These are phyloP conservation scores for Hyposoter dolosus DNA, from an alignment of 2,888 invertebrate species.

Conservation along the genomic window DNA sequence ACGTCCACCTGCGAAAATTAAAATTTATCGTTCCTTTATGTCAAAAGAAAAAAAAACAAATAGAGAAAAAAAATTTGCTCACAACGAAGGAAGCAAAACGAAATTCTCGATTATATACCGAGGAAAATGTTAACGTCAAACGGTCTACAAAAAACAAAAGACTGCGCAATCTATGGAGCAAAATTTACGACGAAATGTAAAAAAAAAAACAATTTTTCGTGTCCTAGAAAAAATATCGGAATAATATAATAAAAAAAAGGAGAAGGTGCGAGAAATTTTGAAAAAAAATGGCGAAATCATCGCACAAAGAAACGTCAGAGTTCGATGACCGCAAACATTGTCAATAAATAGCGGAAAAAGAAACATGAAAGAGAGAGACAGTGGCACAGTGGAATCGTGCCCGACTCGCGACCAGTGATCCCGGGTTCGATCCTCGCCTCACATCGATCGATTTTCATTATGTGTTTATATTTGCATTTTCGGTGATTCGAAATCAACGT, in stretches of 20 bases:
- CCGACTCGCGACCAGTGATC: too few relatives aligned
- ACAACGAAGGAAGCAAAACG: not conserved
- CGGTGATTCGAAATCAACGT: too few relatives aligned
- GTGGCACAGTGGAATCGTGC: too few relatives aligned
- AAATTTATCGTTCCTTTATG: constrained; percentile 5
- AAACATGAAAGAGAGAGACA: not conserved
- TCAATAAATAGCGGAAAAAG: not conserved
- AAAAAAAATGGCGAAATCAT: constrained; percentile 14
- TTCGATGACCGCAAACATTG: constrained; percentile 6
- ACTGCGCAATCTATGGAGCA: too few relatives aligned
- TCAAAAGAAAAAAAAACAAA: not conserved
- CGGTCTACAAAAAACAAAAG: too few relatives aligned
- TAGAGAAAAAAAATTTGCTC: not conserved
- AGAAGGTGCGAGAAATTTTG: constrained; percentile 12
- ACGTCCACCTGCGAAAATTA: constrained; percentile 80
- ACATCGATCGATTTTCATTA: not conserved
- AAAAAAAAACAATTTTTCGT: too few relatives aligned
- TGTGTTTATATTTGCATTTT: not conserved
- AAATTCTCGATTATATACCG: too few relatives aligned
- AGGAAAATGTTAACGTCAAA: too few relatives aligned
- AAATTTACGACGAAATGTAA: too few relatives aligned
- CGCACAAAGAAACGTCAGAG: constrained; percentile 32
- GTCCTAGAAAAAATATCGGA: too few relatives aligned
- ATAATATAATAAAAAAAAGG: not conserved
- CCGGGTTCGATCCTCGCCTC: too few relatives aligned